A percentile compares a stretch with the other conserved stretches of the same genome.
Evolutionary conservation across 2,797 vertebrate genomes (phyloP).

Genomic region (Pseudochirops corinnae): DNA sequence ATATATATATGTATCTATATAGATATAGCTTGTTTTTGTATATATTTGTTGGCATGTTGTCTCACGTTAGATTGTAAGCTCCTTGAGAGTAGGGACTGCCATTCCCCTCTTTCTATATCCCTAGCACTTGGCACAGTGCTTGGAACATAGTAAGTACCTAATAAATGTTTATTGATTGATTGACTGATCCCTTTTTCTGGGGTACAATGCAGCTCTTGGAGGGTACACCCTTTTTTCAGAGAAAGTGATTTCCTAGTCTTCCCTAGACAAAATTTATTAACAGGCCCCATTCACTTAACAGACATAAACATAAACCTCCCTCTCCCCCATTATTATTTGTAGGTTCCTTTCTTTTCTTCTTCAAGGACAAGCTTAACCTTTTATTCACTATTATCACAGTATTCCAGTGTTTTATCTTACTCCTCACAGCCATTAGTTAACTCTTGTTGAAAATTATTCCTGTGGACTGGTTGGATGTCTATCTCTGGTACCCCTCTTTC

Average conservation of each 20-base stretch:
- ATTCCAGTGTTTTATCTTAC: not conserved
- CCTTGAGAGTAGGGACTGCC: too few relatives aligned
- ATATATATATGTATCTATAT: too few relatives aligned
- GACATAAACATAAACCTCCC: not conserved
- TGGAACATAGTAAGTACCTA: not conserved
- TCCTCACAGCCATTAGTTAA: not conserved
- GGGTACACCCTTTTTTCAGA: too few relatives aligned
- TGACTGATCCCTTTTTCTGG: not conserved
- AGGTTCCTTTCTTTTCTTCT: not conserved
- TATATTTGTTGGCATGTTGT: too few relatives aligned
- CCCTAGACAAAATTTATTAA: not conserved
- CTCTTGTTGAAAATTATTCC: not conserved
- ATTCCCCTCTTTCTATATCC: not conserved
- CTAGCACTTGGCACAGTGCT: not conserved
- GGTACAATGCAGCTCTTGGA: not conserved
- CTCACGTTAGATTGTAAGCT: too few relatives aligned
- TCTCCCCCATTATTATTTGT: not conserved
- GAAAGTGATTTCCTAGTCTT: not conserved
- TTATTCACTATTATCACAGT: not conserved
- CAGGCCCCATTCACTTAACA: not conserved
- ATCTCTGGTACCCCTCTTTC: too few relatives aligned
- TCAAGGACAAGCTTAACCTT: not conserved
- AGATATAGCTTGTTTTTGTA: too few relatives aligned
- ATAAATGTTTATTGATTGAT: not conserved
- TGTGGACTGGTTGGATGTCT: too few relatives aligned